A percentile compares a stretch with the other conserved stretches of the same genome.
phyloP scores from a whole-genome alignment of 2,888 invertebrate genomes.

The Eupithecia subfuscata region DNA sequence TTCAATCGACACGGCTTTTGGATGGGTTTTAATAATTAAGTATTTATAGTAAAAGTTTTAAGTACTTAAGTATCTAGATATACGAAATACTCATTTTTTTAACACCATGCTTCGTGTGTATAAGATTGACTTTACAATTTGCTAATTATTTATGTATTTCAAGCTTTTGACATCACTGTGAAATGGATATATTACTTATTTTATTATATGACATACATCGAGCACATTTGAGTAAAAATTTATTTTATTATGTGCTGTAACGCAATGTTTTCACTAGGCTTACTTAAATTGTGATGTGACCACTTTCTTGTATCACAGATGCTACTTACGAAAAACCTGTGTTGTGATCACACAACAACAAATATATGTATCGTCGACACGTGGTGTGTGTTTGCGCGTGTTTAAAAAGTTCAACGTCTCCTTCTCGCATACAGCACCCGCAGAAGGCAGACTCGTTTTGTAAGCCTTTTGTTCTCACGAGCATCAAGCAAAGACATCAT shows the following conservation, averaged over 20 bases:
- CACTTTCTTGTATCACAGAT: conserved; percentile 82
- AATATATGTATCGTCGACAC: conserved; percentile 76
- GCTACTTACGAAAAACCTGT: conserved; percentile 77
- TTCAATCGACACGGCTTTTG: not conserved
- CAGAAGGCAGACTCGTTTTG: conserved; percentile 88
- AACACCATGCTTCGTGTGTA: not conserved
- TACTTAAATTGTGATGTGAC: conserved; percentile 79
- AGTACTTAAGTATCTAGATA: not conserved
- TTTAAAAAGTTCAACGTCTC: conserved; percentile 86
- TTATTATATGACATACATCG: conserved; percentile 32
- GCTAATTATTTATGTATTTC: conserved; percentile 11
- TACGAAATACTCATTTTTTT: not conserved
- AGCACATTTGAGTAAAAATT: conserved; percentile 73
- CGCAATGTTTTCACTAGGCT: conserved; percentile 80
- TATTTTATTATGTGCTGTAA: conserved; percentile 68
- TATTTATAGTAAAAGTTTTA: not conserved
- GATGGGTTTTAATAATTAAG: not conserved
- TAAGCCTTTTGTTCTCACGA: conserved; percentile 84
- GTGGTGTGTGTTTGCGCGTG: conserved; percentile 77
- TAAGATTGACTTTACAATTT: not conserved
- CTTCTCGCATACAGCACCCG: conserved; percentile 93
- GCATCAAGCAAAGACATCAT: conserved; percentile 82
- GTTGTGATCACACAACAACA: conserved; percentile 78
- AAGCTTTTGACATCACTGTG: conserved; percentile 31
- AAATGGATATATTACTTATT: conserved; percentile 12